These are phyloP conservation scores for Muschampia staudingeri DNA, from an alignment of 2,888 invertebrate genomes.

Conservation along the genomic window DNA sequence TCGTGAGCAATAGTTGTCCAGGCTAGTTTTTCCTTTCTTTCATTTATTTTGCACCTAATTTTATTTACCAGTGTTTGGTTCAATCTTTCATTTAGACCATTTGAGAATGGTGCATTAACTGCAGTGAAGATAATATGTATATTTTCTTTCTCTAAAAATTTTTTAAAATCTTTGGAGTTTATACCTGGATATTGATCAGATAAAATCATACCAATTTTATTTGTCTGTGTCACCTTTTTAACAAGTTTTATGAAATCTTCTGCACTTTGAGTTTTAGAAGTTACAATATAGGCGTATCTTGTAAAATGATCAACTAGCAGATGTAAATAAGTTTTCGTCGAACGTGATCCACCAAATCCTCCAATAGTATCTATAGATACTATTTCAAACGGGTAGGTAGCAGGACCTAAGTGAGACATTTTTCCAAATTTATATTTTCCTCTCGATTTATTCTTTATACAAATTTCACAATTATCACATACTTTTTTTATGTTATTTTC, in stretches of 20 bases:
- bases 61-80: not conserved
- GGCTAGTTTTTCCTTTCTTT: not conserved
- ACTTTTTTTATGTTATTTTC: not conserved
- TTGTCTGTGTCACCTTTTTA: not conserved
- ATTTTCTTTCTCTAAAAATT: not conserved
- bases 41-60: not conserved
- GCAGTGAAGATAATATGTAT: not conserved
- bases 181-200: not conserved
- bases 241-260: not conserved
- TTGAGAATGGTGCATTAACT: not conserved
- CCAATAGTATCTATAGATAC: not conserved
- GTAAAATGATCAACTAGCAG: not conserved
- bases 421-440: conserved; percentile 8
- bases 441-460: not conserved
- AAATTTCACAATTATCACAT: not conserved
- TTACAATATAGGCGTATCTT: not conserved
- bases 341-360: not conserved
- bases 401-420: not conserved
- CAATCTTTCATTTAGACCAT: not conserved
- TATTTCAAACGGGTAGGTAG: not conserved
- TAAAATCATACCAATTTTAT: not conserved
- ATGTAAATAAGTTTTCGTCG: not conserved
- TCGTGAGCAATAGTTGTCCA: conserved; percentile 8
- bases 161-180: not conserved
- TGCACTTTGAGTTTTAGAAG: not conserved